Evolutionary conservation across 2,797 vertebrate genomes (phyloP).

Genomic region (Rhynchotus rufescens): DNA sequence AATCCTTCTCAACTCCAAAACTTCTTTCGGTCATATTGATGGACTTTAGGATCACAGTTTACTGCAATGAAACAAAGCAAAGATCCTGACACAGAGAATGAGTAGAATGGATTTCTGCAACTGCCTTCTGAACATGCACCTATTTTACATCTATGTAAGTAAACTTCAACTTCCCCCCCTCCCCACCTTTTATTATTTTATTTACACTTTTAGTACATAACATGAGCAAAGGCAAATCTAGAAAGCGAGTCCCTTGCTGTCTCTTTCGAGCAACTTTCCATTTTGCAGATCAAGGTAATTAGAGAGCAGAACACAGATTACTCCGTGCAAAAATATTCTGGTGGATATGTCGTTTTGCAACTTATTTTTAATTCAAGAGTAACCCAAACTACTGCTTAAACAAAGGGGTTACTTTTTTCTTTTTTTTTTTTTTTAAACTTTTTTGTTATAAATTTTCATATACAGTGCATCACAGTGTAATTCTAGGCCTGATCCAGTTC

Average conservation of each 20-base stretch:
- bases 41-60: slow-evolving; percentile 95
- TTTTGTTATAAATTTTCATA: not conserved
- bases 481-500: slow-evolving; percentile 6
- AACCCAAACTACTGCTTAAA: slow-evolving; percentile 34
- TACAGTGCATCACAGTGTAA: not conserved
- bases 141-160: slow-evolving; percentile 56
- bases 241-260: slow-evolving; percentile 80
- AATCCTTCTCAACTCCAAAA: slow-evolving; percentile 85
- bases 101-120: slow-evolving; percentile 87
- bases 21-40: slow-evolving; percentile 94
- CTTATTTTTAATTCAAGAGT: not conserved
- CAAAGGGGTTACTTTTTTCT: slow-evolving; percentile 28
- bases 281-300: not conserved
- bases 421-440: not conserved
- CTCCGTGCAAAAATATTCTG: slow-evolving; percentile 21
- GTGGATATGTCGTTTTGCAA: slow-evolving; percentile 5
- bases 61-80: slow-evolving; percentile 97
- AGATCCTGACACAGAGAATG: slow-evolving; percentile 93
- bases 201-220: slow-evolving; percentile 67
- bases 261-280: slow-evolving; percentile 56
- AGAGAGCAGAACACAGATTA: slow-evolving; percentile 2
- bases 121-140: slow-evolving; percentile 89
- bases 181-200: slow-evolving; percentile 55
- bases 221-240: slow-evolving; percentile 90
- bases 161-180: slow-evolving; percentile 31